These are phyloP conservation scores for Phycodurus eques DNA, from an alignment of 2,113 vertebrate genomes.

Conservation along the genomic window DNA sequence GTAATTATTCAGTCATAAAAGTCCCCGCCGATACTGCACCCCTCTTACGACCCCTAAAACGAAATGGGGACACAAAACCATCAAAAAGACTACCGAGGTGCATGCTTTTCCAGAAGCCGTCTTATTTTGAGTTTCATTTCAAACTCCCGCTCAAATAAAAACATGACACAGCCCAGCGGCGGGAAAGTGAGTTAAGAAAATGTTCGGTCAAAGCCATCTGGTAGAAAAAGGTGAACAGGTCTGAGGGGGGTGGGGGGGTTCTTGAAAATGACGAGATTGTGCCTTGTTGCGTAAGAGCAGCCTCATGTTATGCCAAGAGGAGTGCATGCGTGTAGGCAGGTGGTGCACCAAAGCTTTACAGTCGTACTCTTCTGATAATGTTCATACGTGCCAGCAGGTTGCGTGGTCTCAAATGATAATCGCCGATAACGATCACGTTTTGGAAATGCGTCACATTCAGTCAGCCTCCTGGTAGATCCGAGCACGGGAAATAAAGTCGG, in stretches of 20 bases:
- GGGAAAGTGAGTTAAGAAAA: slow-evolving; percentile 30
- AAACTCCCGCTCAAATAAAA: slow-evolving; percentile 39
- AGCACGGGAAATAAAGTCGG: slow-evolving; percentile 60
- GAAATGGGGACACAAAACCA: slow-evolving; percentile 63
- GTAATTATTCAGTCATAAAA: slow-evolving; percentile 19
- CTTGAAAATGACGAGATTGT: slow-evolving; percentile 18
- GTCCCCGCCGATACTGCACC: slow-evolving; percentile 17
- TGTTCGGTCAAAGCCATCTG: slow-evolving; percentile 30
- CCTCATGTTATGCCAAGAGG: slow-evolving; percentile 41
- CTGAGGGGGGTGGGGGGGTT: neutral
- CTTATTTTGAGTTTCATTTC: slow-evolving; percentile 13
- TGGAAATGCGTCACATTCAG: slow-evolving; percentile 65
- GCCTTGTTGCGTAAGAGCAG: slow-evolving; percentile 30
- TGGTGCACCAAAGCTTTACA: slow-evolving; percentile 47
- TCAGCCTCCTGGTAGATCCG: slow-evolving; percentile 60
- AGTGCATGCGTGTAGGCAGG: slow-evolving; percentile 59
- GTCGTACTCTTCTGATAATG: slow-evolving; percentile 36
- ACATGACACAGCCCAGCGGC: slow-evolving; percentile 33
- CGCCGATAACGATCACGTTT: slow-evolving; percentile 31
- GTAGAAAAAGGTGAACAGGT: slow-evolving; percentile 22
- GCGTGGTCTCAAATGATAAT: neutral
- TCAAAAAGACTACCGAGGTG: slow-evolving; percentile 63
- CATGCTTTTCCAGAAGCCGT: slow-evolving; percentile 58
- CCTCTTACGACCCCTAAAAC: slow-evolving; percentile 63
- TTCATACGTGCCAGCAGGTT: slow-evolving; percentile 37